Evolutionary conservation across 2,113 vertebrate genomes (phyloP).

Genomic region (Plectropomus leopardus): DNA sequence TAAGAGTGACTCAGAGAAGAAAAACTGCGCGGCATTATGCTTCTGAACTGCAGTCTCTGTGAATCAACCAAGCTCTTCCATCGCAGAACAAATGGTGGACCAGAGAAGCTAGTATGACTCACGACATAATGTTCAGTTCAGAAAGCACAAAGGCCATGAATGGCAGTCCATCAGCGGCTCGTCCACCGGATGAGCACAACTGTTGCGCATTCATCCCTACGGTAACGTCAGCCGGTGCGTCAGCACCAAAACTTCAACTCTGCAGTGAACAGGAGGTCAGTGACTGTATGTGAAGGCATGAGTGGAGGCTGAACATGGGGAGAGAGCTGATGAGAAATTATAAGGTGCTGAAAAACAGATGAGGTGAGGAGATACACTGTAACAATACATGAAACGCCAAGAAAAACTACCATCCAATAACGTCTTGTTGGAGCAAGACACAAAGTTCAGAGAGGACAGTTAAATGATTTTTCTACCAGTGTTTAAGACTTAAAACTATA

Average conservation of each 20-base stretch:
- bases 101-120: constrained; percentile 24
- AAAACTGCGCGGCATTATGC: neutral
- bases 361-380: neutral
- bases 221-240: neutral
- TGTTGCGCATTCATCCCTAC: constrained; percentile 13
- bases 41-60: neutral
- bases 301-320: neutral
- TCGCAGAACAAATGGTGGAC: neutral
- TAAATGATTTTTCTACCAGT: too few species aligned
- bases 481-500: too few species aligned
- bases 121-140: constrained; percentile 3
- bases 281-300: neutral
- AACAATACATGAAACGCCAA: neutral
- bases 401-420: neutral
- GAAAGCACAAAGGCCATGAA: constrained; percentile 24
- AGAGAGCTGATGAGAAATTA: constrained; percentile 1
- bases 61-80: constrained; percentile 4
- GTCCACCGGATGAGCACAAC: constrained; percentile 8
- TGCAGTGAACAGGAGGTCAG: neutral
- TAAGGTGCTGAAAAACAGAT: constrained; percentile 11
- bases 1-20: constrained; percentile 24
- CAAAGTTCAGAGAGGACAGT: neutral
- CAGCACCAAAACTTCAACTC: neutral
- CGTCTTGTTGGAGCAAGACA: neutral
- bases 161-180: neutral